Evolutionary conservation across 2,113 vertebrate species (phyloP).

Genomic region (Tautogolabrus adspersus): DNA sequence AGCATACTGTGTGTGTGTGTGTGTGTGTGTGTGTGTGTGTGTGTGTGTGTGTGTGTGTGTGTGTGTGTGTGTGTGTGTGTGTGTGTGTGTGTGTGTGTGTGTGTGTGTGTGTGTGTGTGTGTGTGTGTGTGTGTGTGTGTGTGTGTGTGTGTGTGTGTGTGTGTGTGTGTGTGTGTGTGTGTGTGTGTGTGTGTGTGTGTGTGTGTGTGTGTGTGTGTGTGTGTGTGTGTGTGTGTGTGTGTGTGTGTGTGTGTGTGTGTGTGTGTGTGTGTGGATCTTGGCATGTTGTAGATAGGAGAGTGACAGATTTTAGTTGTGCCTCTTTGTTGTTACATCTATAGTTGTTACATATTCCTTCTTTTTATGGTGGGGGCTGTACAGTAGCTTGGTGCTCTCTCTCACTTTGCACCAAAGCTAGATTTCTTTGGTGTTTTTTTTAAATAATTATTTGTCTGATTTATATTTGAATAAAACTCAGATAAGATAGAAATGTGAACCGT

Average conservation of each 20-base stretch:
- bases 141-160: conserved; percentile 38
- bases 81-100: conserved; percentile 32
- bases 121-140: conserved; percentile 32
- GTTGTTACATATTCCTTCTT: conserved; percentile 71
- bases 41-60: conserved; percentile 32
- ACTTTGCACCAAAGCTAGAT: conserved; percentile 45
- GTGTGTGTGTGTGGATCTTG: conserved; percentile 32
- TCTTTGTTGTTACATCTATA: conserved; percentile 64
- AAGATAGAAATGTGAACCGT: conserved; percentile 74
- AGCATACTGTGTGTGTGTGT: conserved; percentile 33
- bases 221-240: too few species aligned
- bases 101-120: conserved; percentile 38
- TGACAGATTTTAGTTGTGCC: conserved; percentile 55
- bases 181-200: conserved; percentile 38
- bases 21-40: conserved; percentile 38
- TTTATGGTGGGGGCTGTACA: conserved; percentile 52
- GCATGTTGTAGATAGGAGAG: conserved; percentile 50
- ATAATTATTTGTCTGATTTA: conserved; percentile 35
- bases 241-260: conserved; percentile 35
- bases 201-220: conserved; percentile 30
- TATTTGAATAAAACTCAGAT: conserved; percentile 52
- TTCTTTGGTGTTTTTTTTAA: conserved; percentile 34
- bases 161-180: conserved; percentile 32
- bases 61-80: conserved; percentile 38
- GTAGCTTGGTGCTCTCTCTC: conserved; percentile 53